Base-by-base conservation (phyloP, 2,888 invertebrate species). In the Eulithis prunata region DNA sequence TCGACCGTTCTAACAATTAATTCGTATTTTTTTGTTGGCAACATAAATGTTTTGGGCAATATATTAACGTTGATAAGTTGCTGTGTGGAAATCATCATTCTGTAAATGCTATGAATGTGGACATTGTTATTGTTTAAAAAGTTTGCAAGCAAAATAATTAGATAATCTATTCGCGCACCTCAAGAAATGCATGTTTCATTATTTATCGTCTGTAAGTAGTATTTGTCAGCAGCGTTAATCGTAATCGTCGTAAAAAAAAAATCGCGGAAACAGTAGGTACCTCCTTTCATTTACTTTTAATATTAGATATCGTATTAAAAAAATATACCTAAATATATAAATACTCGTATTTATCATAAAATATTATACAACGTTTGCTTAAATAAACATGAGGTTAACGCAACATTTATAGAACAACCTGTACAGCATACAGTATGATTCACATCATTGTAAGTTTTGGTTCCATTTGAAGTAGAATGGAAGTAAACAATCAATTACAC, bases 401-500 rank as follows among this genome's bases (percentile, higher is more conserved):
- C 6, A 32, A 32, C 32, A 32, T 32, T 62, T 61, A 61, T 4
- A 32, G 41, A 55, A 68, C 81, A 85, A 71, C 78, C 83, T 84
- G 80, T 79, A 71, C 57, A 74, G 3, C 58, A 74, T 2, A 38
- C 71, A 58, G 78, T 78, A 87, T 90, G 90, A 90, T 90, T 91
- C 91, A 91, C 86, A 85, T 85, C 81, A 88, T 87, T 89, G 87
- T 86, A 80, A 83, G 77, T 84, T 87, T 88, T 86, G 83, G 83
- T 84, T 81, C 88, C 86, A 87, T 88, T 88, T 86, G 82, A 89
- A 88, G 87, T 86, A 89, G 90, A 87, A 87, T 88, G 86, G 84
- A 90, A 88, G 88, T 86, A 89, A 90, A 90, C 88, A 89, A 88
- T 89, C 90, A 89, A 90, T 91, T 92, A 87, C 82, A 81, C 78